These are phyloP conservation scores for Adelges cooleyi DNA, from an alignment of 1,140 invertebrate species.

Conservation along the genomic window DNA sequence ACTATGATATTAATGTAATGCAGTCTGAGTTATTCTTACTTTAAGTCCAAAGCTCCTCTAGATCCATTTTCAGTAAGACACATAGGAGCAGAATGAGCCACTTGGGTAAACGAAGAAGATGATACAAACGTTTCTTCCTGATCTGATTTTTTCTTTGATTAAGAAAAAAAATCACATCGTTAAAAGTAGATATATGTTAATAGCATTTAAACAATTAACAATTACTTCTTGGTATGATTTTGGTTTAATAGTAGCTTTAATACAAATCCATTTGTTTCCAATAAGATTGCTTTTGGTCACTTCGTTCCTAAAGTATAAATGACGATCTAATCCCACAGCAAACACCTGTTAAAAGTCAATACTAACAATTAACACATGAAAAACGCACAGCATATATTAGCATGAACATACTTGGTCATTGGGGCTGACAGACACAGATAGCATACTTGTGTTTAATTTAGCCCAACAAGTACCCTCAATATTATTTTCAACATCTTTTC, in stretches of 20 bases:
- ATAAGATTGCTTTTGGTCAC: slow-evolving; percentile 64
- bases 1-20: background rate
- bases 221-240: slow-evolving; percentile 50
- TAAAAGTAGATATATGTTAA: background rate
- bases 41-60: background rate
- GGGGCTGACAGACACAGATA: slow-evolving; percentile 64
- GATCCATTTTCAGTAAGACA: slow-evolving; percentile 31
- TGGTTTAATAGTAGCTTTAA: slow-evolving; percentile 51
- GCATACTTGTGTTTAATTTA: slow-evolving; percentile 74
- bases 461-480: slow-evolving; percentile 67
- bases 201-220: background rate
- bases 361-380: background rate
- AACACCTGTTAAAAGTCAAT: slow-evolving; percentile 31
- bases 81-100: slow-evolving; percentile 48
- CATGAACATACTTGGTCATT: slow-evolving; percentile 65
- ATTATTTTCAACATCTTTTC: slow-evolving; percentile 64
- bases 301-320: slow-evolving; percentile 66
- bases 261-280: slow-evolving; percentile 71
- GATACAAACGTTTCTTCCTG: slow-evolving; percentile 52
- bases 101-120: slow-evolving; percentile 35
- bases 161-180: background rate
- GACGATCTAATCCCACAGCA: slow-evolving; percentile 52
- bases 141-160: background rate
- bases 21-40: no score
- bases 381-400: slow-evolving; percentile 27